Conservation (phyloP, 2,113 vertebrate genomes). For the Motacilla alba region DNA sequence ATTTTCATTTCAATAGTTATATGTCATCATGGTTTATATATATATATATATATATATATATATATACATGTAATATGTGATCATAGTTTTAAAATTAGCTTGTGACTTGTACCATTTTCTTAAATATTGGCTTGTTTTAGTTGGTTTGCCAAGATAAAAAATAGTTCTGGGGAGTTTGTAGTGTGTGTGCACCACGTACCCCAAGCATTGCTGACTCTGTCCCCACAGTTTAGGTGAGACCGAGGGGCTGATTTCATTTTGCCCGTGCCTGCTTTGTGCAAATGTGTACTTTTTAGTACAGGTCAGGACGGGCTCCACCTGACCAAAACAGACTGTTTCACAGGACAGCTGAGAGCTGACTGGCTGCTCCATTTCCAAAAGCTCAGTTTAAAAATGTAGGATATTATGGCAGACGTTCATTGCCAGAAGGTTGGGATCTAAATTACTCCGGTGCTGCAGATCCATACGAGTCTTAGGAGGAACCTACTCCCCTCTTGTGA, state of each 20-base stretch:
- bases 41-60: not conserved
- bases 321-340: not conserved
- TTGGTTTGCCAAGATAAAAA: not conserved
- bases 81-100: not conserved
- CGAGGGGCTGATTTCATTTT: not conserved
- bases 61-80: not conserved
- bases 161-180: not conserved
- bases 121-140: not conserved
- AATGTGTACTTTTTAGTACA: not conserved
- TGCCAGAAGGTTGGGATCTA: not conserved
- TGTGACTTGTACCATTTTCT: not conserved
- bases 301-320: not conserved
- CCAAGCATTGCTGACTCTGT: not conserved
- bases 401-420: not conserved
- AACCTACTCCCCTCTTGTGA: not conserved
- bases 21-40: not conserved
- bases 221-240: not conserved
- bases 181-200: not conserved
- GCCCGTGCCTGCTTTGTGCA: not conserved
- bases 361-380: not conserved
- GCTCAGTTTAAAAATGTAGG: not conserved
- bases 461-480: rapidly evolving
- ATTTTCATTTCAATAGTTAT: not conserved
- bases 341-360: not conserved
- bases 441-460: rapidly evolving